Evolutionary conservation across 2,888 invertebrate species (phyloP).

Genomic region (Megalurothrips usitatus): DNA sequence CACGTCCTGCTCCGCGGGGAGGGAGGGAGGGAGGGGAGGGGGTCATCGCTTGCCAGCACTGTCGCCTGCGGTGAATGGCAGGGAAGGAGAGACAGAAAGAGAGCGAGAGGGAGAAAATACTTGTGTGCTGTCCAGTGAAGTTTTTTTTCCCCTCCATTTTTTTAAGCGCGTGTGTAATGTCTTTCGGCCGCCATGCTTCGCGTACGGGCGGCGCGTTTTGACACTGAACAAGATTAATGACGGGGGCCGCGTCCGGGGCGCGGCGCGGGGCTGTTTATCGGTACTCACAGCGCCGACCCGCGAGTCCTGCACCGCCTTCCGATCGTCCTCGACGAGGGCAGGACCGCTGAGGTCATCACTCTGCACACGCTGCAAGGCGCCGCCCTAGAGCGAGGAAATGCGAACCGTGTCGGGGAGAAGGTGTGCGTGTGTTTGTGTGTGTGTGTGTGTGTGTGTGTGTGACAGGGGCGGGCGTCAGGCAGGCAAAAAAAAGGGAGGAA

Average conservation of each 20-base stretch:
- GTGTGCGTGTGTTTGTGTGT: no score
- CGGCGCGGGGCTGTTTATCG: neutral
- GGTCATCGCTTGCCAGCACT: no score
- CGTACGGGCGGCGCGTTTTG: neutral
- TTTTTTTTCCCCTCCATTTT: neutral
- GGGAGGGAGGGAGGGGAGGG: no score
- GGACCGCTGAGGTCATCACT: no score
- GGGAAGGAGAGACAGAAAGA: constrained; percentile 12
- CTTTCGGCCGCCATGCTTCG: neutral
- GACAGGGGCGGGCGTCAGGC: neutral
- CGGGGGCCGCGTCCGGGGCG: neutral
- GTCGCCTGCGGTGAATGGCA: neutral
- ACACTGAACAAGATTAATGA: constrained; percentile 11
- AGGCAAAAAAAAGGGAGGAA: neutral
- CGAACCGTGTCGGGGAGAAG: no score
- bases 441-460: no score
- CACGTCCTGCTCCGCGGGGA: no score
- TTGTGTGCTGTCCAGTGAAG: neutral
- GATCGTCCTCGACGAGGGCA: neutral
- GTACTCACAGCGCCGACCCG: neutral
- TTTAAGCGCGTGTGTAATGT: neutral
- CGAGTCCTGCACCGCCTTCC: neutral
- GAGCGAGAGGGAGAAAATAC: neutral
- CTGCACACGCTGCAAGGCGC: neutral
- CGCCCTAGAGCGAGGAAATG: no score